Evolutionary conservation across 2,888 invertebrate species (phyloP).

Genomic region (Stomorhina lunata): DNA sequence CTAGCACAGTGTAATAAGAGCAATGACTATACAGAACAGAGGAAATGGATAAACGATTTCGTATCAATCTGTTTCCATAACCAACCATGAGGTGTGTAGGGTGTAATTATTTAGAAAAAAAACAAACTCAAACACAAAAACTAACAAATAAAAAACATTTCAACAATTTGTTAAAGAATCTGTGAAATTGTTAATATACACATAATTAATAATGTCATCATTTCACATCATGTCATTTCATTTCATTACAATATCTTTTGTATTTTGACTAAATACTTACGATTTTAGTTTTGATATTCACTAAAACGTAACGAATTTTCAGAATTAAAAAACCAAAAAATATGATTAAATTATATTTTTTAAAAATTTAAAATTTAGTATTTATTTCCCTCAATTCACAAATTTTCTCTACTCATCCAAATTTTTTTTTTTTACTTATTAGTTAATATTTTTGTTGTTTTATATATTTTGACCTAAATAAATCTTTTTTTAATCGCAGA

Average conservation of each 20-base stretch:
- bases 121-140: neutral
- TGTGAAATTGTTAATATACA: constrained; percentile 64
- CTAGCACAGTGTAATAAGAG: too few relatives aligned
- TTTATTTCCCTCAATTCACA: neutral
- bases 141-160: constrained; percentile 35
- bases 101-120: too few relatives aligned
- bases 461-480: constrained; percentile 47
- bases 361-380: constrained; percentile 10
- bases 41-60: too few relatives aligned
- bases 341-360: constrained; percentile 44
- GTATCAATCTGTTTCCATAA: too few relatives aligned
- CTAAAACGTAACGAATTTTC: neutral
- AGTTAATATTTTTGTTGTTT: neutral
- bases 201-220: constrained; percentile 64
- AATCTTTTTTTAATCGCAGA: constrained; percentile 16
- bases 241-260: neutral
- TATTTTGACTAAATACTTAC: neutral
- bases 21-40: too few relatives aligned
- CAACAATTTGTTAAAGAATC: constrained; percentile 63
- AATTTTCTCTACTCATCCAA: neutral
- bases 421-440: neutral
- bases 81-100: too few relatives aligned
- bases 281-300: neutral
- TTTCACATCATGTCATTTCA: constrained; percentile 50
- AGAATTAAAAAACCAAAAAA: neutral